Percentiles rank a stretch among this genome's conserved stretches.
Conservation (phyloP, 2,113 vertebrate genomes). For the Psophia crepitans region DNA sequence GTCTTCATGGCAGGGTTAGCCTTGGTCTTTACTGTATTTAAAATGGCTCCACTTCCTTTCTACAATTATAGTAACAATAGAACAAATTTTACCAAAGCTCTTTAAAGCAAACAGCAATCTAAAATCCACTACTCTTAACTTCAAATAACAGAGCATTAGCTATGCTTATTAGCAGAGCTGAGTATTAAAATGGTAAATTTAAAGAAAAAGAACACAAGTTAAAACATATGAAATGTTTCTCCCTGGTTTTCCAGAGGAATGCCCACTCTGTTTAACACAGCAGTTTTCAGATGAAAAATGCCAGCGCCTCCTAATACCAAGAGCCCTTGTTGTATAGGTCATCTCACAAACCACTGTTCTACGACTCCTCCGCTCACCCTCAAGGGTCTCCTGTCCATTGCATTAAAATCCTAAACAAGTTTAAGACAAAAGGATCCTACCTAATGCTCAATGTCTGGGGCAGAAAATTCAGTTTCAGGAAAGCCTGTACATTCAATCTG, state of each 20-base stretch:
- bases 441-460: neutral
- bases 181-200: neutral
- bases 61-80: constrained; percentile 68
- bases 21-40: constrained; percentile 96
- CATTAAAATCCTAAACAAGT: neutral
- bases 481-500: neutral
- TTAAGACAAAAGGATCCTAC: neutral
- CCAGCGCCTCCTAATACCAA: neutral
- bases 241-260: neutral
- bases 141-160: constrained; percentile 14
- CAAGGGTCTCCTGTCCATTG: neutral
- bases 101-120: constrained; percentile 46
- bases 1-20: constrained; percentile 99
- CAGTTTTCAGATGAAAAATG: neutral
- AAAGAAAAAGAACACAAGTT: neutral
- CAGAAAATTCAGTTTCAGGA: neutral
- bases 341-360: neutral
- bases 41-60: constrained; percentile 97
- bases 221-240: neutral
- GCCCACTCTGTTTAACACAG: neutral
- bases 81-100: constrained; percentile 27
- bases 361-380: neutral
- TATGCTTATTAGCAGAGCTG: neutral
- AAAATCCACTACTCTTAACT: constrained; percentile 23
- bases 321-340: neutral